These are phyloP conservation scores for Charina bottae DNA, from an alignment of 2,113 vertebrate species.

Conservation along the genomic window DNA sequence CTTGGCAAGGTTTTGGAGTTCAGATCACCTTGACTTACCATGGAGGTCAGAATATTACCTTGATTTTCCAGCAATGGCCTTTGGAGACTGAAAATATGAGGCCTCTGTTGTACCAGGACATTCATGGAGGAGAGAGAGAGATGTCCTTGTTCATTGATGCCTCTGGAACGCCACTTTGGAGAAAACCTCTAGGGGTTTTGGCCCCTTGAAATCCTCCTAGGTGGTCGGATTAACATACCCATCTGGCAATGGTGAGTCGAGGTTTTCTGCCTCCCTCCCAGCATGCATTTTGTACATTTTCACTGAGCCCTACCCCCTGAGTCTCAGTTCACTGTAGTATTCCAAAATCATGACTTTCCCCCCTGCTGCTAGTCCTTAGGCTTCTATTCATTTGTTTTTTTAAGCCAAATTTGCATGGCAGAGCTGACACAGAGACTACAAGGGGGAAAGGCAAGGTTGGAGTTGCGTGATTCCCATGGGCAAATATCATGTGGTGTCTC, in stretches of 20 bases:
- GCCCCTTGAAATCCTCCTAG: neutral
- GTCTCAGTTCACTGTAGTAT: neutral
- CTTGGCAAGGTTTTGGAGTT: neutral
- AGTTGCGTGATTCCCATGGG: neutral
- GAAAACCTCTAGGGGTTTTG: too few relatives aligned
- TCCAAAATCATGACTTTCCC: neutral
- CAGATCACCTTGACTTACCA: neutral
- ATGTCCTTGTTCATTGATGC: too few relatives aligned
- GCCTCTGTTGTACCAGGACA: neutral
- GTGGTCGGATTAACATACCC: neutral
- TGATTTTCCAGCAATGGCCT: neutral
- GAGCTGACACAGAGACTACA: neutral
- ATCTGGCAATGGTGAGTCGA: neutral
- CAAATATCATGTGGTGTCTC: neutral
- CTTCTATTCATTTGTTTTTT: slow-evolving; percentile 4
- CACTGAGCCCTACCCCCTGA: neutral
- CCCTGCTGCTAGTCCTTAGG: neutral
- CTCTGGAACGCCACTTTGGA: too few relatives aligned
- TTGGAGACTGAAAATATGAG: neutral
- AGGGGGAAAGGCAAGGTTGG: neutral
- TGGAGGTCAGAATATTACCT: neutral
- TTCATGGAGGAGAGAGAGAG: too few relatives aligned
- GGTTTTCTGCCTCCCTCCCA: neutral
- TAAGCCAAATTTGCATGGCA: neutral
- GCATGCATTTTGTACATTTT: neutral